Percentiles rank a stretch among this genome's conserved stretches.
Conservation (phyloP, 2,797 vertebrate genomes). For the Otolemur crassicaudatus region DNA sequence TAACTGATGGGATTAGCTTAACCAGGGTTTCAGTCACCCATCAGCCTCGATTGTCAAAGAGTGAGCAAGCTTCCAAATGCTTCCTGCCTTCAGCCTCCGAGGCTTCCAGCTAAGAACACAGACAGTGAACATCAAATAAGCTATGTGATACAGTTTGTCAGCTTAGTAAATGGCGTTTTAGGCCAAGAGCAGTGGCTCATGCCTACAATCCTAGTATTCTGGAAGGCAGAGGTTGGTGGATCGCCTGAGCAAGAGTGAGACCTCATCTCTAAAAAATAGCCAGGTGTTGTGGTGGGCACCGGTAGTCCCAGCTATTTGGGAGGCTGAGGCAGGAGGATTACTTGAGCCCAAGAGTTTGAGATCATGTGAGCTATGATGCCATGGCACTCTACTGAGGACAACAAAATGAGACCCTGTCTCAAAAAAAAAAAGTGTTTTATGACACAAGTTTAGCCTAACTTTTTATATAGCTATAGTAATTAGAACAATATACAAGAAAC, state of each 20-base stretch:
- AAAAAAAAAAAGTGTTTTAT: not conserved
- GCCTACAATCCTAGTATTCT: no score
- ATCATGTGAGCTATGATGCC: no score
- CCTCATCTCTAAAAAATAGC: no score
- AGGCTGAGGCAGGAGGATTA: no score
- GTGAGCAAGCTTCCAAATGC: not conserved
- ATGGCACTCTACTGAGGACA: no score
- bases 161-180: slow-evolving; percentile 21
- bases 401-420: no score
- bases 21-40: not conserved
- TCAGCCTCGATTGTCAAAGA: not conserved
- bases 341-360: no score
- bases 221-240: no score
- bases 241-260: no score
- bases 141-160: not conserved
- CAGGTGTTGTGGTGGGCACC: no score
- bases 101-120: not conserved
- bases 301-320: no score
- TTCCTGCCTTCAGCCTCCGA: not conserved
- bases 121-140: not conserved
- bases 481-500: not conserved
- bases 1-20: not conserved
- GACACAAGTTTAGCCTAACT: not conserved
- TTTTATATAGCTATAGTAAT: not conserved
- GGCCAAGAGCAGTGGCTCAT: not conserved